Percentiles rank a stretch among this genome's conserved stretches.
phyloP scores from a whole-genome alignment of 2,797 vertebrate species.

The Erethizon dorsatum region DNA sequence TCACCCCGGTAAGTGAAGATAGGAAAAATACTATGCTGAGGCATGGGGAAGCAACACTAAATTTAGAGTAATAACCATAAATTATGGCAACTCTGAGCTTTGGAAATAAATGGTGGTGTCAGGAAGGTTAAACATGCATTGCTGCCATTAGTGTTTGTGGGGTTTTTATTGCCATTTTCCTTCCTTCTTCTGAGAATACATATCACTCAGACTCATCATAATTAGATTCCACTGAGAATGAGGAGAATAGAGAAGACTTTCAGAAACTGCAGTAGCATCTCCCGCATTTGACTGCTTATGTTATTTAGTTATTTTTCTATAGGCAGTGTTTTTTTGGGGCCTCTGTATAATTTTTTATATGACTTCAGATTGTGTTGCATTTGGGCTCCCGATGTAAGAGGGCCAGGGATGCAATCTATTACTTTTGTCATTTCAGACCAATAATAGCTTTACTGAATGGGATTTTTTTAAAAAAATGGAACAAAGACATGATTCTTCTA shows the following conservation, averaged over 20 bases:
- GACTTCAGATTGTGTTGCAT: constrained; percentile 12
- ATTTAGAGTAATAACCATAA: constrained; percentile 71
- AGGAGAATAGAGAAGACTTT: constrained; percentile 67
- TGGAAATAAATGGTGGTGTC: constrained; percentile 65
- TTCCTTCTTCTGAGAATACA: constrained; percentile 64
- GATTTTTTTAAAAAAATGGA: neutral
- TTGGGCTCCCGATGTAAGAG: neutral
- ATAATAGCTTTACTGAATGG: constrained; percentile 70
- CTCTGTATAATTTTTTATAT: constrained; percentile 68
- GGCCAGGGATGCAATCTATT: neutral
- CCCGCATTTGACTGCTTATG: neutral
- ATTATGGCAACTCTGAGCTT: constrained; percentile 62
- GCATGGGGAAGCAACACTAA: constrained; percentile 32
- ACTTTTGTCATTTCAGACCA: constrained; percentile 59
- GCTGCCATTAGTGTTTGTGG: neutral
- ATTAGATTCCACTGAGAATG: constrained; percentile 78
- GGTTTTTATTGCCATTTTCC: constrained; percentile 72
- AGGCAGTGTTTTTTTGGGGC: constrained; percentile 58
- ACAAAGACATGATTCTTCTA: constrained; percentile 36
- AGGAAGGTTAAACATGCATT: constrained; percentile 46
- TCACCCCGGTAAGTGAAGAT: neutral
- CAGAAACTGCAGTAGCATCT: constrained; percentile 55
- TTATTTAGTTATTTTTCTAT: constrained; percentile 69
- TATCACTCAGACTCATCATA: constrained; percentile 67
- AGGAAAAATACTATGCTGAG: constrained; percentile 50